Conservation (phyloP, 2,797 vertebrate species). For the Tenualosa ilisha region DNA sequence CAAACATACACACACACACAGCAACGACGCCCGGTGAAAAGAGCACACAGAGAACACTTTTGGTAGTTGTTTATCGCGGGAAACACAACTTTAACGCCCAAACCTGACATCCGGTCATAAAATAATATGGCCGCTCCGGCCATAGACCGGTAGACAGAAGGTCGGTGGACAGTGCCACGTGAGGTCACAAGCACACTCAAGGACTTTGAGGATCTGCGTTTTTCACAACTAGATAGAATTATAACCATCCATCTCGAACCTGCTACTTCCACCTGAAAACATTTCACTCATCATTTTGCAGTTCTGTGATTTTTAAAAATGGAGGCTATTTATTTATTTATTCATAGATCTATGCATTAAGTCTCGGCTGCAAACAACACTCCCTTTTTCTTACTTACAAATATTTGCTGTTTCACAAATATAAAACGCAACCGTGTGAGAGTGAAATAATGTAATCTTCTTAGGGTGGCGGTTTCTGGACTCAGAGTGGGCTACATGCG, state of each 20-base stretch:
- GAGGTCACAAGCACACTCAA: not conserved
- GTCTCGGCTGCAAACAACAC: not conserved
- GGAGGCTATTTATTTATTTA: no score
- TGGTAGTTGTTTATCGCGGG: constrained; percentile 20
- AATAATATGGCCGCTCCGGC: constrained; percentile 5
- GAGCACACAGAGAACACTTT: not conserved
- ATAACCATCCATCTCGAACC: not conserved
- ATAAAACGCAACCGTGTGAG: not conserved
- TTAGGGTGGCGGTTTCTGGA: no score
- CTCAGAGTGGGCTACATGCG: not conserved
- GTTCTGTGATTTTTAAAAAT: no score
- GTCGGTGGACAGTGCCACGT: constrained; percentile 16
- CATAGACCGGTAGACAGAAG: not conserved
- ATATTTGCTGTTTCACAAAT: not conserved
- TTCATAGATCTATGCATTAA: not conserved
- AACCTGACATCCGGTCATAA: constrained; percentile 14
- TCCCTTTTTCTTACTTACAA: not conserved
- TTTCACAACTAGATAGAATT: not conserved
- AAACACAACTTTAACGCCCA: constrained; percentile 22
- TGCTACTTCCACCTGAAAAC: not conserved
- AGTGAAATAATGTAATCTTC: not conserved
- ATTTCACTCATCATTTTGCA: no score
- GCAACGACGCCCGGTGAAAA: not conserved
- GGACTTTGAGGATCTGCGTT: not conserved
- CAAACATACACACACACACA: not conserved